These are phyloP conservation scores for Fragariocoptes setiger DNA, from an alignment of 1,140 invertebrate genomes.

Conservation along the genomic window DNA sequence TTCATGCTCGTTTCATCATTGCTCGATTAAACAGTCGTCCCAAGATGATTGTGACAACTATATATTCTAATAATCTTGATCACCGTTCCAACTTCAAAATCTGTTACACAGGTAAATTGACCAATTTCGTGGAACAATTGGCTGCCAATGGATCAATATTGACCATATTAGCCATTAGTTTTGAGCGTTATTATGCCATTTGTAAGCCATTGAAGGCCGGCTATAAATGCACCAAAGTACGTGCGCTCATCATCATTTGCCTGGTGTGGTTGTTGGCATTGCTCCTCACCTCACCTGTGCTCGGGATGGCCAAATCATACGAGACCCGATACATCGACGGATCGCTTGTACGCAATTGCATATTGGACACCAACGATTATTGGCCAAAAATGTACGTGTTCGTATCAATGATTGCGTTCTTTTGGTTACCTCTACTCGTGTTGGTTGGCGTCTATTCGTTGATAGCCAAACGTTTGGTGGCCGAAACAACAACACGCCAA, in stretches of 20 bases:
- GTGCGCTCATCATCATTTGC: constrained; percentile 45
- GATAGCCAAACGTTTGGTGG: constrained; percentile 40
- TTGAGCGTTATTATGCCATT: constrained; percentile 77
- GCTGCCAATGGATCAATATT: constrained; percentile 69
- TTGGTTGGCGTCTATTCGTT: constrained; percentile 45
- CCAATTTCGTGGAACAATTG: constrained; percentile 64
- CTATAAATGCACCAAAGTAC: constrained; percentile 57
- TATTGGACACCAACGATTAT: constrained; percentile 31
- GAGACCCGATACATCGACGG: constrained; percentile 31
- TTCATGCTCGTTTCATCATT: not conserved
- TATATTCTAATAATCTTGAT: too few relatives aligned
- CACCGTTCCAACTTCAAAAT: too few relatives aligned
- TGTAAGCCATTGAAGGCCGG: constrained; percentile 60
- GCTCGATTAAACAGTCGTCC: not conserved
- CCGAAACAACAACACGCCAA: too few relatives aligned
- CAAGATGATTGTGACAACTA: too few relatives aligned
- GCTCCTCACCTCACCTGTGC: constrained; percentile 30
- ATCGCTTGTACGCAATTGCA: constrained; percentile 32
- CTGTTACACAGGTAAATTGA: constrained; percentile 23
- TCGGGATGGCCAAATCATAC: constrained; percentile 24
- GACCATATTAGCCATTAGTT: constrained; percentile 53
- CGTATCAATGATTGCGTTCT: constrained; percentile 41
- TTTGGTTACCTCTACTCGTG: constrained; percentile 42
- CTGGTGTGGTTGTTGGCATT: constrained; percentile 50
- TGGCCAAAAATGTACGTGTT: constrained; percentile 40